Conservation (phyloP, 2,113 vertebrate genomes). For the Myanophis thanlyinensis region DNA sequence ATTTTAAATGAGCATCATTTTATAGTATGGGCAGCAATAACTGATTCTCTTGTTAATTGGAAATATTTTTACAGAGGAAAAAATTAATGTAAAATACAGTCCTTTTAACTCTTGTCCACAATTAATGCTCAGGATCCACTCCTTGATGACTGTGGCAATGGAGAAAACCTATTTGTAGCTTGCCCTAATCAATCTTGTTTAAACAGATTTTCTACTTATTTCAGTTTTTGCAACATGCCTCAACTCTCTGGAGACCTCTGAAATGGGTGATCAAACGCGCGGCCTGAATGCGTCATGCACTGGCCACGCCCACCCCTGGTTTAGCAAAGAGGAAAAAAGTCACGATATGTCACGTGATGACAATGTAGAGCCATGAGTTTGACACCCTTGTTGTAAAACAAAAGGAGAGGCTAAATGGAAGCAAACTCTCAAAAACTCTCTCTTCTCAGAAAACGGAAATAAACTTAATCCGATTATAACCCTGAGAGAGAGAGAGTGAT, state of each 20-base stretch:
- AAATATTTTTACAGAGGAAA: background rate
- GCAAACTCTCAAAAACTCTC: background rate
- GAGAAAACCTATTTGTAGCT: background rate
- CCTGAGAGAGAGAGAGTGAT: background rate
- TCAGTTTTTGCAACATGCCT: background rate
- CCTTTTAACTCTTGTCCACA: background rate
- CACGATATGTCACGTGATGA: too few relatives aligned
- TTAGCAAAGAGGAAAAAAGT: too few relatives aligned
- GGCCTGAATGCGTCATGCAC: too few relatives aligned
- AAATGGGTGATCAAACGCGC: background rate
- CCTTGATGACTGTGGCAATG: background rate
- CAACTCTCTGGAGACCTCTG: background rate
- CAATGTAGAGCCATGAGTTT: too few relatives aligned
- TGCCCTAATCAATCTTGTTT: background rate
- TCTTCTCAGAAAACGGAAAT: background rate
- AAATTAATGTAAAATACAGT: background rate
- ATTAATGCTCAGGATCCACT: background rate
- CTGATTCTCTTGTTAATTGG: background rate
- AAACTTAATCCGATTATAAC: background rate
- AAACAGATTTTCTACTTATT: background rate
- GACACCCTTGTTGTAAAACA: too few relatives aligned
- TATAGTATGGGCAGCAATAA: background rate
- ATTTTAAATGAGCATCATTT: background rate
- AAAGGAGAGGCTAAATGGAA: background rate
- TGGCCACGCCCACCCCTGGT: too few relatives aligned